Conservation (phyloP, 2,113 vertebrate species). For the Oreochromis niloticus region DNA sequence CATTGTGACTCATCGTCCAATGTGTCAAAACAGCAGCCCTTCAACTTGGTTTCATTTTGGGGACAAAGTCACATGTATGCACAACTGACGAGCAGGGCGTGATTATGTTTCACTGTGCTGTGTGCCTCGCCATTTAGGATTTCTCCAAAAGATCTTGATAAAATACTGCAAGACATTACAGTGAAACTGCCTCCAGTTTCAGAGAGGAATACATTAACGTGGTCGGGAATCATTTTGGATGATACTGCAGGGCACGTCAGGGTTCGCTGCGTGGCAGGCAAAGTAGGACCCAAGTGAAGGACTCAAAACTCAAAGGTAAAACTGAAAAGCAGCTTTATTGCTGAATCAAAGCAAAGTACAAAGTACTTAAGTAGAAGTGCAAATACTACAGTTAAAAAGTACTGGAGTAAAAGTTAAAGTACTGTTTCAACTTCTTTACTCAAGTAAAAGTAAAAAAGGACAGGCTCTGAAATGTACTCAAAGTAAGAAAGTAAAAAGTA, state of each 20-base stretch:
- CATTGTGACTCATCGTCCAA: not conserved
- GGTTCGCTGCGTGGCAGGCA: accelerated
- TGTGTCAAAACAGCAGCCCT: not conserved
- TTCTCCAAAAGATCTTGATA: not conserved
- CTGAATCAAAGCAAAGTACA: not conserved
- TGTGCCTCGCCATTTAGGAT: not conserved
- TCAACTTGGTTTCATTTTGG: not conserved
- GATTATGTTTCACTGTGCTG: not conserved
- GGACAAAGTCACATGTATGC: not conserved
- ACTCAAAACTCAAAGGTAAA: not conserved
- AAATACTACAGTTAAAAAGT: not conserved
- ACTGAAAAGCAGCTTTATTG: not conserved
- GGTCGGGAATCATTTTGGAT: not conserved
- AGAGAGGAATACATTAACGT: not conserved
- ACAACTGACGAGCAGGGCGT: not conserved
- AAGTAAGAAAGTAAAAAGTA: not conserved
- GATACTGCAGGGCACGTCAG: not conserved
- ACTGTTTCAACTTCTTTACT: not conserved
- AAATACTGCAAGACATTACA: not conserved
- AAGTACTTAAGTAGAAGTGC: not conserved
- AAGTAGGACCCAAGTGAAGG: not conserved
- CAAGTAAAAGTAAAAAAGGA: accelerated
- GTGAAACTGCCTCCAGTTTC: not conserved
- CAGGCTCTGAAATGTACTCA: not conserved
- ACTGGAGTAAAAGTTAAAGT: not conserved